A percentile compares a stretch with the other conserved stretches of the same genome.
Evolutionary conservation across 2,888 invertebrate genomes (phyloP).

Genomic region (Pseudococcus jackbeardsleyi): DNA sequence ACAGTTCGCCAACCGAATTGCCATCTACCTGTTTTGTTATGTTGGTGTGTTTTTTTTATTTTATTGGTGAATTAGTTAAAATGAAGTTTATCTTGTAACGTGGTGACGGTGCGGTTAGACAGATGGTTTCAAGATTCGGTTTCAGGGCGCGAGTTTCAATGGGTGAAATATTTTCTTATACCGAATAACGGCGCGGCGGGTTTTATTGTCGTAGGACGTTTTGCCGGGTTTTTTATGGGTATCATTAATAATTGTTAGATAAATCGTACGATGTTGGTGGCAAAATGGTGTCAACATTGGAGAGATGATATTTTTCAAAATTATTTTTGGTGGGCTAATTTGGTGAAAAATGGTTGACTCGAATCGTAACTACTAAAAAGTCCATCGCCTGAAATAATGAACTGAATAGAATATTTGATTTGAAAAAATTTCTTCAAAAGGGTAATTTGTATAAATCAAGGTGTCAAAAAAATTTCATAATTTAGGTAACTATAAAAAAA

Average conservation of each 20-base stretch:
- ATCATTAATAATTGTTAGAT: background rate
- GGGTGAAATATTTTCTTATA: background rate
- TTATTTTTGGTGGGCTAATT: no score
- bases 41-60: no score
- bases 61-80: slow-evolving; percentile 34
- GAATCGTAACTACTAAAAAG: no score
- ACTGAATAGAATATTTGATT: no score
- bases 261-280: background rate
- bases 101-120: background rate
- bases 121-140: slow-evolving; percentile 7
- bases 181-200: background rate
- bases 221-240: background rate
- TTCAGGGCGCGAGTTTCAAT: background rate
- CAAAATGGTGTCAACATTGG: background rate
- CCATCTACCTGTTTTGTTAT: slow-evolving; percentile 42
- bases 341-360: no score
- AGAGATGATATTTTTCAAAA: no score
- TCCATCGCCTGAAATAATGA: no score
- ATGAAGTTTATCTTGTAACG: slow-evolving; percentile 15
- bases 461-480: no score
- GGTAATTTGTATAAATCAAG: no score
- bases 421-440: no score
- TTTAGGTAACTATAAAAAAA: no score
- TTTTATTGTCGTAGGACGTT: background rate
- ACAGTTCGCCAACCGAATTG: slow-evolving; percentile 30